phyloP scores from a whole-genome alignment of 2,888 invertebrate species.

The Gymnosoma rotundatum region DNA sequence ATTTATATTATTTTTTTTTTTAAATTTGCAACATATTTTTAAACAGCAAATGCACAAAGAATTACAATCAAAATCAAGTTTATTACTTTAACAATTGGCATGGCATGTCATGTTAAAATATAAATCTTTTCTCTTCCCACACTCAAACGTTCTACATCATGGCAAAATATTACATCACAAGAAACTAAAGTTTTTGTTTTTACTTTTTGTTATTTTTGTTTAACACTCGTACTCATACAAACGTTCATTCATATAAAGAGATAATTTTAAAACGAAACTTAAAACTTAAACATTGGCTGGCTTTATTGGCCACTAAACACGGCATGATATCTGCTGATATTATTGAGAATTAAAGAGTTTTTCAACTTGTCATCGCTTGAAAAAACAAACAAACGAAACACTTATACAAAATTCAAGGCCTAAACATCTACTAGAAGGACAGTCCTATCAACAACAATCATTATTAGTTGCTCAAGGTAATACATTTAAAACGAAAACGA shows the following conservation, averaged over 20 bases:
- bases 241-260: neutral
- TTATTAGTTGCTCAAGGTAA: constrained; percentile 63
- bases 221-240: constrained; percentile 4
- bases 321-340: constrained; percentile 67
- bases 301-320: constrained; percentile 68
- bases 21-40: neutral
- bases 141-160: constrained; percentile 49
- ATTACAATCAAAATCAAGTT: constrained; percentile 65
- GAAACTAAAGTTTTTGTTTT: constrained; percentile 25
- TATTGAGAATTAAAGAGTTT: constrained; percentile 60
- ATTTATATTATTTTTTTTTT: no score
- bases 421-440: constrained; percentile 37
- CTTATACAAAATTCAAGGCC: constrained; percentile 7
- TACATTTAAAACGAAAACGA: constrained; percentile 29
- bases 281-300: constrained; percentile 62
- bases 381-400: constrained; percentile 21
- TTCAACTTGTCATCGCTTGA: constrained; percentile 62
- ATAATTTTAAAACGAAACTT: constrained; percentile 61
- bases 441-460: constrained; percentile 66
- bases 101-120: constrained; percentile 69
- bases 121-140: constrained; percentile 69
- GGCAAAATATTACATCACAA: constrained; percentile 21
- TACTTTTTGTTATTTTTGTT: neutral
- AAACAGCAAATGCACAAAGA: constrained; percentile 11
- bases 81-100: constrained; percentile 68